These are phyloP conservation scores for Drosophila recens DNA, from an alignment of 2,888 invertebrate species.

Conservation along the genomic window DNA sequence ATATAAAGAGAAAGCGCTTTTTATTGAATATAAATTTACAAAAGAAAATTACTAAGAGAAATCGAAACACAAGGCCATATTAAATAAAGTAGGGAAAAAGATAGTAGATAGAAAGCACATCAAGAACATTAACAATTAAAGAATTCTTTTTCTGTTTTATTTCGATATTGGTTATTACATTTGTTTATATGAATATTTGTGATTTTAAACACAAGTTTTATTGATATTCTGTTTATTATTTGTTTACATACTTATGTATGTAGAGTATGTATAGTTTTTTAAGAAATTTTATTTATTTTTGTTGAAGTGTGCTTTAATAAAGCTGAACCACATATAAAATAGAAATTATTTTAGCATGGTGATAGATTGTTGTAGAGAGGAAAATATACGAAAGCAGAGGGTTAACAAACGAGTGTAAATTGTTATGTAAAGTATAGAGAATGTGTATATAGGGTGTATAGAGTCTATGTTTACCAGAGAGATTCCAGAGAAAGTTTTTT, in stretches of 20 bases:
- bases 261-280: slow-evolving; percentile 51
- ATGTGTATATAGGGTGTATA: slow-evolving; percentile 13
- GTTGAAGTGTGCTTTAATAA: slow-evolving; percentile 72
- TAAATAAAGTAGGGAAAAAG: background rate
- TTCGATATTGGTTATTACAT: slow-evolving; percentile 33
- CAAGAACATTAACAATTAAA: slow-evolving; percentile 25
- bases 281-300: slow-evolving; percentile 37
- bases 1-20: slow-evolving; percentile 11
- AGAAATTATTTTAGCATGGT: slow-evolving; percentile 86
- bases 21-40: background rate
- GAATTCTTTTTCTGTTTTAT: slow-evolving; percentile 2
- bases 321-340: slow-evolving; percentile 86
- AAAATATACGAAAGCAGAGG: slow-evolving; percentile 50
- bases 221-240: slow-evolving; percentile 39
- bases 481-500: slow-evolving; percentile 44
- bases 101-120: slow-evolving; percentile 23
- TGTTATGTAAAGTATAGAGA: slow-evolving; percentile 31
- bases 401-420: slow-evolving; percentile 35
- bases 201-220: slow-evolving; percentile 37
- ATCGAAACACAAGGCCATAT: slow-evolving; percentile 25
- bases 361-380: slow-evolving; percentile 60
- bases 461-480: slow-evolving; percentile 39
- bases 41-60: slow-evolving; percentile 11
- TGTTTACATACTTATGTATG: slow-evolving; percentile 20
- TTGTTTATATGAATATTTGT: slow-evolving; percentile 21